Base-by-base conservation (phyloP, 2,113 vertebrate genomes). In the Gymnocephalus cernua region DNA sequence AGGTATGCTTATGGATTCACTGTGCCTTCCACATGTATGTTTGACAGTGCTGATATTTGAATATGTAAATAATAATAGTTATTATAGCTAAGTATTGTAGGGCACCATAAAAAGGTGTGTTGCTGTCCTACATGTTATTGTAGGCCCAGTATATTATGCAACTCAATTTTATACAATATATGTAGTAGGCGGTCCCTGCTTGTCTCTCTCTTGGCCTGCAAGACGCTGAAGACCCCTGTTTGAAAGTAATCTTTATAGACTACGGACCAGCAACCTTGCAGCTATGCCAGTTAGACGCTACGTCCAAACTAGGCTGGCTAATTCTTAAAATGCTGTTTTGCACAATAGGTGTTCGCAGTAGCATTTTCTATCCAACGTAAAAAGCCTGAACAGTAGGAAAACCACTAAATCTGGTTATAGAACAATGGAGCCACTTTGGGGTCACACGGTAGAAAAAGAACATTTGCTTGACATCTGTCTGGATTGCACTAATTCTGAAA, bases 331-430 rank as follows among this genome's bases (percentile, higher is more conserved):
- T 21, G 25, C 45, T 29, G 27, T 35, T 51, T 51, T 9, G 38
- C 38, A 65, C 41, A 13, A 62, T 12, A 41, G 38, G 32, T 44
- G 35, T 62, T 62, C 11, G 6, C n/a, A 45, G 15, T 0, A 0
- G 14, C 1, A 1, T 25, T 23, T 25, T 45, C 1, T 0, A 3
- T 50, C 10, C 2, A 6, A 19, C 6, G 3, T 23, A 14, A 16
- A 47, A 18, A 25, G 3, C 8, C 23, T n/a, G 27, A 66, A 16
- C n/a, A 16, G 63, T 11, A 18, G 10, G 25, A 7, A 51, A 50
- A 29, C 9, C 10, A 12, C 2, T 19, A 19, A 67, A 45, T 48
- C 29, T 18, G 16, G 16, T 32, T 58, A 0, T 9, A 11, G 23
- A 32, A 10, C 6, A 19, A 21, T 4, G 11, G 53, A 21, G 41